phyloP scores from a whole-genome alignment of 2,113 vertebrate species.

The Dermatemys mawii region DNA sequence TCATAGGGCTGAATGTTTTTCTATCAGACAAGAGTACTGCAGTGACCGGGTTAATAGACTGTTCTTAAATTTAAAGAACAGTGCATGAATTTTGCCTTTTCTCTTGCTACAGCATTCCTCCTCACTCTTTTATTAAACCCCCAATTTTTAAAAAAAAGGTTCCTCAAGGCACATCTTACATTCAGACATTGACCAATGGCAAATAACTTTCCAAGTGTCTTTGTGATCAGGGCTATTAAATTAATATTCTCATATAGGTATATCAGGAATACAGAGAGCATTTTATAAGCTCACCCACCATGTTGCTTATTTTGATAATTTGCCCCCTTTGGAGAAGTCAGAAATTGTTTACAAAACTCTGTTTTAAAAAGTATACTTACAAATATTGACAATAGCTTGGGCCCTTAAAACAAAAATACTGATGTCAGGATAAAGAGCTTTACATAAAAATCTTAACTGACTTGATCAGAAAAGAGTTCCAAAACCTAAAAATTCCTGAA shows the following conservation, averaged over 20 bases:
- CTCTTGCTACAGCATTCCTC: background rate
- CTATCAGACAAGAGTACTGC: background rate
- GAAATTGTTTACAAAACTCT: background rate
- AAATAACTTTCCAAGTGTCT: fast-evolving
- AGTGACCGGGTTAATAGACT: background rate
- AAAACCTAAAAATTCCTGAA: background rate
- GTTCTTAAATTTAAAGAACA: background rate
- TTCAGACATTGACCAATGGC: background rate
- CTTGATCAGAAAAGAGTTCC: background rate
- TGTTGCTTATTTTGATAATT: background rate
- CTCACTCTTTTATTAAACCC: background rate
- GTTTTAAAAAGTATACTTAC: background rate
- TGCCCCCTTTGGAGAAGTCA: background rate
- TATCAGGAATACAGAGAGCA: background rate
- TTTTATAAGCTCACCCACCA: background rate
- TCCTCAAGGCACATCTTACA: background rate
- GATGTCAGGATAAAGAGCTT: background rate
- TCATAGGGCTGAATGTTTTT: background rate
- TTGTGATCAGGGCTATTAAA: background rate
- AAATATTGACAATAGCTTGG: background rate
- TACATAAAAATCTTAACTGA: background rate
- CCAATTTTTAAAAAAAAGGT: background rate
- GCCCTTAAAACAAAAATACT: background rate
- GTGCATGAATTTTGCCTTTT: background rate
- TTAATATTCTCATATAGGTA: background rate